Conservation (phyloP, 2,113 vertebrate species). For the Petromus typicus region DNA sequence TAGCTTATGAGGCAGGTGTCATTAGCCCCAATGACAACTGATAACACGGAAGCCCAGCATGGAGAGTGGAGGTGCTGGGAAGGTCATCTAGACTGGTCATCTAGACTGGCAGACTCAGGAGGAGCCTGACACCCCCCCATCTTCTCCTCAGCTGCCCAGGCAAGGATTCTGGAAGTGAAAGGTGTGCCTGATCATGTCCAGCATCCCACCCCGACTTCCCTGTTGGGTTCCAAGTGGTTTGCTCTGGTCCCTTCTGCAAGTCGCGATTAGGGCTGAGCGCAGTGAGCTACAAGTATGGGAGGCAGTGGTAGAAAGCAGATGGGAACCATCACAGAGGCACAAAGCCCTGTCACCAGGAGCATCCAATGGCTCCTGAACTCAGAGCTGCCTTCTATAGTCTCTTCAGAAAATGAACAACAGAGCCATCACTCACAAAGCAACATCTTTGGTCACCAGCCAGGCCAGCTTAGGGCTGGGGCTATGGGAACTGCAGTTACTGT, state of each 20-base stretch:
- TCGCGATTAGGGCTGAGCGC: background rate
- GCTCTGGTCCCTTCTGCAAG: background rate
- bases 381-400: too few relatives aligned
- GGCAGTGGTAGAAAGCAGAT: background rate
- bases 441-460: background rate
- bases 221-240: background rate
- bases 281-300: background rate
- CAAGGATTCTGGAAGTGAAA: background rate
- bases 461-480: background rate
- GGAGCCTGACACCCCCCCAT: background rate
- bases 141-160: background rate
- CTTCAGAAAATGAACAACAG: background rate
- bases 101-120: background rate
- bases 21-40: background rate
- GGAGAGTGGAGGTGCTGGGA: background rate
- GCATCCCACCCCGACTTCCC: background rate
- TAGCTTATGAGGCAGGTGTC: background rate
- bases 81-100: background rate
- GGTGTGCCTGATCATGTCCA: background rate
- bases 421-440: background rate
- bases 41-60: background rate
- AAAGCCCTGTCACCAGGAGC: background rate
- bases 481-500: background rate
- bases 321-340: background rate
- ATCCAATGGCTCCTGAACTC: rapidly evolving